These are phyloP conservation scores for Rattus norvegicus DNA, from an alignment of 2,113 vertebrate genomes.

Conservation along the genomic window DNA sequence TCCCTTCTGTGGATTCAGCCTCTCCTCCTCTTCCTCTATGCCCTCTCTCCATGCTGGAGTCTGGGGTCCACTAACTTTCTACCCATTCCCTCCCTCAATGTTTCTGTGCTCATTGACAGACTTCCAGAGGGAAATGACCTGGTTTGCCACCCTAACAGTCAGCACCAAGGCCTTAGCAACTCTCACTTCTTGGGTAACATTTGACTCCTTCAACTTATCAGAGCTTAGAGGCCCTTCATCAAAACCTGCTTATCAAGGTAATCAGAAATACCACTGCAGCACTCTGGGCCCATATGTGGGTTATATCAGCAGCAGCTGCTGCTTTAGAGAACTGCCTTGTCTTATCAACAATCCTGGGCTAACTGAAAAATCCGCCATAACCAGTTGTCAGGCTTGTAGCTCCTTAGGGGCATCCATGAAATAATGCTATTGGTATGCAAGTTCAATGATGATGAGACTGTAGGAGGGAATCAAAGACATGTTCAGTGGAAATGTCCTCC, in stretches of 20 bases:
- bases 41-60: background rate
- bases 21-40: no score
- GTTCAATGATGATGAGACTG: slow-evolving; percentile 38
- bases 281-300: background rate
- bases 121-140: background rate
- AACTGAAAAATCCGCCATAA: slow-evolving; percentile 51
- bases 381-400: background rate
- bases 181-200: slow-evolving; percentile 41
- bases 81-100: background rate
- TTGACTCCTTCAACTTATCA: slow-evolving; percentile 9
- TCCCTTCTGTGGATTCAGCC: background rate
- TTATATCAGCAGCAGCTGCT: slow-evolving; percentile 31
- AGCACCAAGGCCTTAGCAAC: slow-evolving; percentile 10
- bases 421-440: slow-evolving; percentile 10
- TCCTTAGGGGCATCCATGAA: slow-evolving; percentile 4
- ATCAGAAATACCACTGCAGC: slow-evolving; percentile 52
- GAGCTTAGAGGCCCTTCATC: slow-evolving; percentile 44
- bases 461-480: slow-evolving; percentile 45
- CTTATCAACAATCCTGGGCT: slow-evolving; percentile 34
- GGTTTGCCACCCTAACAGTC: background rate
- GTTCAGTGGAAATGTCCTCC: background rate
- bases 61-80: background rate
- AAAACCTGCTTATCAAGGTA: background rate
- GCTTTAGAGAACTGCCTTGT: slow-evolving; percentile 56
- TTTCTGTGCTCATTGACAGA: slow-evolving; percentile 25